These are phyloP conservation scores for Chelonus insularis DNA, from an alignment of 1,140 invertebrate species.

Conservation along the genomic window DNA sequence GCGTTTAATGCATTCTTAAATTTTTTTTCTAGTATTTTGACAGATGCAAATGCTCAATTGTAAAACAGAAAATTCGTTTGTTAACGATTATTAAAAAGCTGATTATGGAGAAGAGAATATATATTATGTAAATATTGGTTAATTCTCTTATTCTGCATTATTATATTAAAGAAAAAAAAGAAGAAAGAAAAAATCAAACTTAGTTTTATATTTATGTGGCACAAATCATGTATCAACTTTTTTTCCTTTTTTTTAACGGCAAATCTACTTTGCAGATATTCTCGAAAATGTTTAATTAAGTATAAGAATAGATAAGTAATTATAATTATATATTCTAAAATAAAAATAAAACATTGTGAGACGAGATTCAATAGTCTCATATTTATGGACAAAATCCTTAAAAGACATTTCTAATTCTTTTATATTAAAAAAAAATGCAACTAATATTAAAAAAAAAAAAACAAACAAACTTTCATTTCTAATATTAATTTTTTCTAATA, in stretches of 20 bases:
- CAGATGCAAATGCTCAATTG: conserved; percentile 15
- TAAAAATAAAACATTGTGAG: conserved; percentile 28
- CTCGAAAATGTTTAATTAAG: conserved; percentile 20
- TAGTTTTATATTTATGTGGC: conserved; percentile 37
- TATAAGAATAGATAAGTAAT: conserved; percentile 29
- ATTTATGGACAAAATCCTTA: conserved; percentile 3
- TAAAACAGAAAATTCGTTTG: conserved; percentile 2
- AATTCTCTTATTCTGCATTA: conserved; percentile 42
- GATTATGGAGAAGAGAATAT: conserved; percentile 33
- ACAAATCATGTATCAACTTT: conserved; percentile 28
- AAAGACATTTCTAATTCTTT: conserved; percentile 40
- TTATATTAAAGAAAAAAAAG: too few relatives aligned
- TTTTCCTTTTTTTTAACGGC: too few relatives aligned
- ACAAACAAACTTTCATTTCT: conserved; percentile 34
- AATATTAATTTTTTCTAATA: conserved; percentile 39
- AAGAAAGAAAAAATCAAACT: conserved; percentile 34
- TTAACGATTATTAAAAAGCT: conserved; percentile 9
- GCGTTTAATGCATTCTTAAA: background rate
- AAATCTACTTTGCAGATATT: too few relatives aligned
- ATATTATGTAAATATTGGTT: conserved; percentile 49
- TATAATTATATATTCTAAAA: conserved; percentile 24
- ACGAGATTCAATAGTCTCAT: conserved; percentile 4
- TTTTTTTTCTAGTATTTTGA: conserved; percentile 29
- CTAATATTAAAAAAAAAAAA: conserved; percentile 36
- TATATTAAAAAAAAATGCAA: conserved; percentile 37